Evolutionary conservation across 92 coral and sea anemone genomes (phyloP).

Genomic region (Paramuricea clavata): DNA sequence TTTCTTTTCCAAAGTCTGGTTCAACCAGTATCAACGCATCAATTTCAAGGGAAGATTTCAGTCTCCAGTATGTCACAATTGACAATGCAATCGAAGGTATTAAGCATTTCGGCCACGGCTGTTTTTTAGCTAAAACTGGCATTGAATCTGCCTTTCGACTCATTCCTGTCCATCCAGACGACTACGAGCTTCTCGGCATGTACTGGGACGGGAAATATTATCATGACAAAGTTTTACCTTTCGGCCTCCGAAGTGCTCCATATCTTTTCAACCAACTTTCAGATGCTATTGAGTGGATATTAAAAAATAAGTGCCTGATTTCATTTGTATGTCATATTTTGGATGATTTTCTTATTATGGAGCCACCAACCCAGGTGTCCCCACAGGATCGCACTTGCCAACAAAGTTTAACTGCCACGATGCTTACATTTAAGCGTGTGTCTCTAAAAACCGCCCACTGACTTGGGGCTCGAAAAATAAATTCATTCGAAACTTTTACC

Average conservation of each 20-base stretch:
- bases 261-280: conserved; percentile 52
- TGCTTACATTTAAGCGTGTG: conserved; percentile 30
- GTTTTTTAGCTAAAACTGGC: conserved; percentile 7
- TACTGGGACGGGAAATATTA: conserved; percentile 13
- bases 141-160: conserved; percentile 16
- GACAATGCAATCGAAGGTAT: background rate
- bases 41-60: conserved; percentile 36
- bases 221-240: conserved; percentile 63
- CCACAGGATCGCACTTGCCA: background rate
- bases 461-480: no score
- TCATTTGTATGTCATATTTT: conserved; percentile 57
- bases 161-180: conserved; percentile 10
- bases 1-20: conserved; percentile 55
- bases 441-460: no score
- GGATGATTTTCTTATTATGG: conserved; percentile 60
- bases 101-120: background rate
- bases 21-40: conserved; percentile 1
- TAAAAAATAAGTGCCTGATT: conserved; percentile 44
- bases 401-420: conserved; percentile 25
- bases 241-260: conserved; percentile 69
- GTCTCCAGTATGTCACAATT: conserved; percentile 25
- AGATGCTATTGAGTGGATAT: conserved; percentile 63
- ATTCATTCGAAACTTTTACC: no score
- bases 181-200: conserved; percentile 32
- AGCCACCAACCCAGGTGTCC: conserved; percentile 30